Conservation (phyloP, 2,797 vertebrate genomes). For the Peromyscus eremicus region DNA sequence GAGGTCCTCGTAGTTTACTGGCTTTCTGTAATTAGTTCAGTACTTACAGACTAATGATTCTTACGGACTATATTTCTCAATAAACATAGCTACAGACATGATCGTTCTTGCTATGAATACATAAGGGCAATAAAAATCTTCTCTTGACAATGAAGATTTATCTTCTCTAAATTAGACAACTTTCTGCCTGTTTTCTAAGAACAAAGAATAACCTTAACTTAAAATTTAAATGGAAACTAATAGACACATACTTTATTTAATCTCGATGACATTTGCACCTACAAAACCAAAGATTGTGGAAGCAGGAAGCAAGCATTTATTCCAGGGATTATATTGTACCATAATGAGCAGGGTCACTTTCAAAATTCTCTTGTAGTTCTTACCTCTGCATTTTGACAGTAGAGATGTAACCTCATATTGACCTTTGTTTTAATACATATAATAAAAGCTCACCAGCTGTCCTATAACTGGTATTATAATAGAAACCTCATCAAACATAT, state of each 20-base stretch:
- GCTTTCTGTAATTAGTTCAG: not conserved
- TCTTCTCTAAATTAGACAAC: not conserved
- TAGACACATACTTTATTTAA: not conserved
- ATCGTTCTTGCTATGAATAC: not conserved
- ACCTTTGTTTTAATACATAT: not conserved
- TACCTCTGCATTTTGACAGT: not conserved
- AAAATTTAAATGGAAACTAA: slow-evolving; percentile 28
- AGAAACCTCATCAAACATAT: not conserved
- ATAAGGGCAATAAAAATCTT: not conserved
- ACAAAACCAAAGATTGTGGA: not conserved
- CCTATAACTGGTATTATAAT: not conserved
- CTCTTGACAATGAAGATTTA: not conserved
- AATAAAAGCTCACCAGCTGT: not conserved
- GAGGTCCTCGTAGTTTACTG: not conserved
- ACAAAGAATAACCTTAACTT: not conserved
- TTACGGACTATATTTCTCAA: not conserved
- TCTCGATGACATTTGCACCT: not conserved
- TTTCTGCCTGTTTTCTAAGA: not conserved
- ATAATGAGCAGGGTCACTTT: not conserved
- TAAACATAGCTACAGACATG: not conserved
- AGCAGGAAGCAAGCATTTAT: not conserved
- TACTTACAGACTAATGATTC: not conserved
- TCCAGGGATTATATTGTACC: not conserved
- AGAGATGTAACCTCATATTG: not conserved
- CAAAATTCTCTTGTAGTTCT: not conserved